Evolutionary conservation across 2,797 vertebrate genomes (phyloP), one percentile per base, ranked within the genome.

Genomic region (Echiichthys vipera): DNA sequence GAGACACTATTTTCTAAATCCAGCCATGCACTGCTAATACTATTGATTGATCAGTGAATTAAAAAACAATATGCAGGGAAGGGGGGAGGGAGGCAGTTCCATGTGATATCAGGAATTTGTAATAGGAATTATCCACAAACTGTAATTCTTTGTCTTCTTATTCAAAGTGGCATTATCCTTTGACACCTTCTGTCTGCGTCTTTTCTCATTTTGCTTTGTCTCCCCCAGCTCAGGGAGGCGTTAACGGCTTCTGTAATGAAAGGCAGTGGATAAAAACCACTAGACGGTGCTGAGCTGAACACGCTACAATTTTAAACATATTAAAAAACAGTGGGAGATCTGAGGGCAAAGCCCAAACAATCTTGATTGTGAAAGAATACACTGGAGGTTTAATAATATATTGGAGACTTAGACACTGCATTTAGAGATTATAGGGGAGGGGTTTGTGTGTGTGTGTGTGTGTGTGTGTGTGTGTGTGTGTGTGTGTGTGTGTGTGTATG

Each of bases 141-240:
- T 50, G 22, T n/a, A 11, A 43, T 49, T 53, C 11, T 64, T 42
- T 46, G 47, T 67, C 49, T 49, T 68, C 13, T n/a, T 36, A 36
- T 61, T 64, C 46, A 55, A 25, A 58, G 63, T 5, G 13, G n/a
- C 29, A 34, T 56, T 64, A 64, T 70, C 65, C 10, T 71, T n/a
- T 55, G 56, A 63, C 24, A 58, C 43, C 5, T 3, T 49, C 39
- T 66, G 32, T 56, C 53, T 0, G 30, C 9, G 7, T 74, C 43
- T 69, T 74, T 58, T 51, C 45, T 66, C 46, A 65, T 74, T 59
- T 74, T 58, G 37, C 32, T 59, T 43, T 58, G 57, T 67, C 72
- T 65, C 34, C 29, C 29, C 14, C 17, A 37, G 62, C 74, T 73
- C 54, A 40, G 61, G 53, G 40, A 66, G 47, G 63, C 8, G 0